Evolutionary conservation across 2,797 vertebrate species (phyloP).

Genomic region (Basileuterus tristriatus): DNA sequence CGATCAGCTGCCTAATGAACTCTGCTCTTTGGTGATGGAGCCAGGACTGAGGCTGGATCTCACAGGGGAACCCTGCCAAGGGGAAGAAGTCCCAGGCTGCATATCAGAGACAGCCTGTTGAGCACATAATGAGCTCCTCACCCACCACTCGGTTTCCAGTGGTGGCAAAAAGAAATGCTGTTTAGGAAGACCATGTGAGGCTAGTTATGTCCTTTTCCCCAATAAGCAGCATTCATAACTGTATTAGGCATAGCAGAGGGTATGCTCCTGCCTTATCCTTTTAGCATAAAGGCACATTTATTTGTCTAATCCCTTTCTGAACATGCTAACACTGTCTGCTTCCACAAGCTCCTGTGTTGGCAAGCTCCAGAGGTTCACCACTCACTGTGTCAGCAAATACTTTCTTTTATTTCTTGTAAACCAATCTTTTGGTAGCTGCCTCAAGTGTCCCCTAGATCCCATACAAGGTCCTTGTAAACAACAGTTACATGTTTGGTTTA

Average conservation of each 20-base stretch:
- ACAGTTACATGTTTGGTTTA: not conserved
- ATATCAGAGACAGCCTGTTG: accelerated
- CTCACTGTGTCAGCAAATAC: not conserved
- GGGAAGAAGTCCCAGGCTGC: not conserved
- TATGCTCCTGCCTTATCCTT: not conserved
- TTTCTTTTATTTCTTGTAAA: not conserved
- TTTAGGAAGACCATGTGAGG: not conserved
- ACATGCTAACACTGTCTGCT: not conserved
- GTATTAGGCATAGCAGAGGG: not conserved
- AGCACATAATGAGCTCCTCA: not conserved
- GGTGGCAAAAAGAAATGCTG: not conserved
- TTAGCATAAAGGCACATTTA: not conserved
- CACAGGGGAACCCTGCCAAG: not conserved
- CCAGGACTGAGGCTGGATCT: not conserved
- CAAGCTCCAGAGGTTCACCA: not conserved
- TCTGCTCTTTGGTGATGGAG: not conserved
- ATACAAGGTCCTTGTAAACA: not conserved
- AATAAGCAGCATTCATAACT: not conserved
- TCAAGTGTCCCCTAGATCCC: not conserved
- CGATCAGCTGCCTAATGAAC: not conserved
- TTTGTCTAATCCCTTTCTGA: not conserved
- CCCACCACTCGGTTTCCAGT: not conserved
- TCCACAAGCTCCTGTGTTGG: not conserved
- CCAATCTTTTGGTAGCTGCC: not conserved
- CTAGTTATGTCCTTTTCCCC: not conserved